Evolutionary conservation across 2,113 vertebrate species (phyloP).

Genomic region (Fulmarus glacialis): DNA sequence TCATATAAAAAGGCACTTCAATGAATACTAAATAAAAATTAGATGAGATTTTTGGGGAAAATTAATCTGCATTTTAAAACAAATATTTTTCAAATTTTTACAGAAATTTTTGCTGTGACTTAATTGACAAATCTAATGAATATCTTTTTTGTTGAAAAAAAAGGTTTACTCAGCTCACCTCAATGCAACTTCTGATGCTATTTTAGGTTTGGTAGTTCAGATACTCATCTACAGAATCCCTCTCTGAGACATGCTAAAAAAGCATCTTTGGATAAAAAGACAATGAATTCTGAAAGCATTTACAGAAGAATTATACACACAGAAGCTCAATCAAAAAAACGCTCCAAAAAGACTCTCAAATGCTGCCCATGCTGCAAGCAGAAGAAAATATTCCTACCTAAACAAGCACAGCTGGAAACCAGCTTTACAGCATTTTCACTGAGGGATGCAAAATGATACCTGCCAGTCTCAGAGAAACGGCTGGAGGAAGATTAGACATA

Average conservation of each 20-base stretch:
- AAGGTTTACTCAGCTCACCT: background rate
- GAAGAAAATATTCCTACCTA: background rate
- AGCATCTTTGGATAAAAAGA: background rate
- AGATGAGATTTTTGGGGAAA: background rate
- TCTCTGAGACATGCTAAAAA: background rate
- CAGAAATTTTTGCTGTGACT: background rate
- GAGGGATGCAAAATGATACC: constrained; percentile 18
- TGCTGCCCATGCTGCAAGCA: background rate
- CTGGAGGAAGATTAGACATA: background rate
- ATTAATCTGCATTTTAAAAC: background rate
- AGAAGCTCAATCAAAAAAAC: constrained; percentile 6
- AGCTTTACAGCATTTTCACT: background rate
- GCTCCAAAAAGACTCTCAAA: background rate
- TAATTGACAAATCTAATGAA: background rate
- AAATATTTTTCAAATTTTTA: background rate
- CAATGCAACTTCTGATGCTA: background rate
- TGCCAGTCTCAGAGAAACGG: background rate
- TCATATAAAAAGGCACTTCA: background rate
- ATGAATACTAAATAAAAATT: background rate
- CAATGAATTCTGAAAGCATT: background rate
- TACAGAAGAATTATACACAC: background rate
- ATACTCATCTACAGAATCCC: background rate
- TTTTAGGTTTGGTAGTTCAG: background rate
- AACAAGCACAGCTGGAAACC: constrained; percentile 39
- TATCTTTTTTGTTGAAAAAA: background rate